Conservation (phyloP, 2,797 vertebrate genomes). For the Thunnus albacares region DNA sequence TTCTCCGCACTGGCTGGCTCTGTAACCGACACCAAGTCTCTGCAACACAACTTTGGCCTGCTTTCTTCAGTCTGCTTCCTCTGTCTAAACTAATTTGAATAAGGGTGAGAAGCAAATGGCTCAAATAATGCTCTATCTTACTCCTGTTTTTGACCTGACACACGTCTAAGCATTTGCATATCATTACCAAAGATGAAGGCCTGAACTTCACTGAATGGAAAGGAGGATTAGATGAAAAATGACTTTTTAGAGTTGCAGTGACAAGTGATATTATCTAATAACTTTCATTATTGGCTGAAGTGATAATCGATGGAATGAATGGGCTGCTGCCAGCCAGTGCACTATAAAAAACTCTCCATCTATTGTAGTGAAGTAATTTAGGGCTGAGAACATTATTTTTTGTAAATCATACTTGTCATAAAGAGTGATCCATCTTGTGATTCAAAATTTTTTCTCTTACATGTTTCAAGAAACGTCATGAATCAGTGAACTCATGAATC, state of each 20-base stretch:
- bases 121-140: neutral
- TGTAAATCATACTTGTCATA: neutral
- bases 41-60: conserved; percentile 51
- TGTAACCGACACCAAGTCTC: conserved; percentile 52
- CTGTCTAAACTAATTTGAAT: conserved; percentile 29
- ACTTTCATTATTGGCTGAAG: conserved; percentile 4
- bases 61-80: conserved; percentile 26
- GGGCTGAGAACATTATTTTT: neutral
- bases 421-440: neutral
- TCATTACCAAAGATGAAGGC: neutral
- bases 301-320: neutral
- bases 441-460: neutral
- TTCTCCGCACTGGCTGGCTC: conserved; percentile 54
- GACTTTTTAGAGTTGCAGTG: neutral
- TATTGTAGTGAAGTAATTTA: neutral
- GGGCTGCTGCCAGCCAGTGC: no score
- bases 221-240: neutral
- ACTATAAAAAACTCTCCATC: neutral
- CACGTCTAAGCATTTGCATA: neutral
- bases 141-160: conserved; percentile 10
- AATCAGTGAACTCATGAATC: neutral
- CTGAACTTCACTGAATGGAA: neutral
- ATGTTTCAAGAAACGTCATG: neutral
- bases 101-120: neutral
- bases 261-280: conserved; percentile 1